phyloP scores from a whole-genome alignment of 1,140 invertebrate species.

The Trialeurodes vaporariorum region DNA sequence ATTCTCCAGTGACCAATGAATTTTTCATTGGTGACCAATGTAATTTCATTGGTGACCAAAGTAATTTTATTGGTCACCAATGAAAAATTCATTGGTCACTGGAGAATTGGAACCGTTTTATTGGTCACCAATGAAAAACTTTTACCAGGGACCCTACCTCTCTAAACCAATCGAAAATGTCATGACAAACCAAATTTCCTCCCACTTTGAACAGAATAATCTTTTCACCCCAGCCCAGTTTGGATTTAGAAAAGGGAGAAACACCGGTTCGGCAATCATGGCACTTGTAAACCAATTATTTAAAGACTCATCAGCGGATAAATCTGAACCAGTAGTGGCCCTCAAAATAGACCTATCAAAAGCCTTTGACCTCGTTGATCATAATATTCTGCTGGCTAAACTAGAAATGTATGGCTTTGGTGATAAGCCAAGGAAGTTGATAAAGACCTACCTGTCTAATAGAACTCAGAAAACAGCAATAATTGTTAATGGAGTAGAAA shows the following conservation, averaged over 20 bases:
- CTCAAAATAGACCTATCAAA: not conserved
- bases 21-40: too few relatives aligned
- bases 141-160: too few relatives aligned
- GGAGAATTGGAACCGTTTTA: too few relatives aligned
- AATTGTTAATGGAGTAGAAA: not conserved
- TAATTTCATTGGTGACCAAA: too few relatives aligned
- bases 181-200: not conserved
- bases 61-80: too few relatives aligned
- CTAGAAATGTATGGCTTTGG: not conserved
- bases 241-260: not conserved
- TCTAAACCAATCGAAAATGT: conserved; percentile 5
- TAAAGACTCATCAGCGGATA: not conserved
- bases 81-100: too few relatives aligned
- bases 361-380: not conserved
- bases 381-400: not conserved
- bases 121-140: too few relatives aligned
- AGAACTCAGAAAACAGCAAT: not conserved
- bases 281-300: not conserved
- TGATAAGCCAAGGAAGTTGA: not conserved
- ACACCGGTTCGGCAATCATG: not conserved
- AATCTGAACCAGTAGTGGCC: not conserved
- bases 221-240: not conserved
- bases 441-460: not conserved
- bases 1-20: too few relatives aligned
- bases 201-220: not conserved